Evolutionary conservation across 2,113 vertebrate genomes (phyloP).

Genomic region (Corythornis madagascariensis): DNA sequence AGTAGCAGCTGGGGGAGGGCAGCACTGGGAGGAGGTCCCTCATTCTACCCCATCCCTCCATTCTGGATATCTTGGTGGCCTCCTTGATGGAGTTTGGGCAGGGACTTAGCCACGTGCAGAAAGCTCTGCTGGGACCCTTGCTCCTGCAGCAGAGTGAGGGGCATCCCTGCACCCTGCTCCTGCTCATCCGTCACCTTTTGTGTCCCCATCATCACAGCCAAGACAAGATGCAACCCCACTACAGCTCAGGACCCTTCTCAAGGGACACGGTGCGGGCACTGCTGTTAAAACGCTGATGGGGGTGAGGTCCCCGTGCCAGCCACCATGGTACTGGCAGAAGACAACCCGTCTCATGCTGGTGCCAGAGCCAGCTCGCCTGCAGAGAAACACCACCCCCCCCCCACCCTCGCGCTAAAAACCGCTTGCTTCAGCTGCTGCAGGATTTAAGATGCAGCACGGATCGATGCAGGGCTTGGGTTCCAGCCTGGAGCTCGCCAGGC

Average conservation of each 20-base stretch:
- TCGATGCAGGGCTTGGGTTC: conserved; percentile 53
- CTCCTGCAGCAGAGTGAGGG: neutral
- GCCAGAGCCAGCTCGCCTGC: neutral
- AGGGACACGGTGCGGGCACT: accelerated
- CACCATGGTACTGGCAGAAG: neutral
- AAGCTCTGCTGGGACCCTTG: neutral
- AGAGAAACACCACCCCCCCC: neutral
- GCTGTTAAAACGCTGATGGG: neutral
- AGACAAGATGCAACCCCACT: accelerated
- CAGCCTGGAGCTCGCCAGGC: conserved; percentile 43
- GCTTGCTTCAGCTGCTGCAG: conserved; percentile 65
- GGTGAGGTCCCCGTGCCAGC: neutral
- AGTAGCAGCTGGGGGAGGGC: conserved; percentile 37
- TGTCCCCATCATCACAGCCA: accelerated
- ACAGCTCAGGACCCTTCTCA: neutral
- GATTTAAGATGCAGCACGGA: conserved; percentile 48
- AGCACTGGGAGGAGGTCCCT: neutral
- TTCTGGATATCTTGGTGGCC: neutral
- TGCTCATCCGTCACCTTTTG: neutral
- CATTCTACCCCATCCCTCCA: neutral
- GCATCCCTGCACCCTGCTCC: neutral
- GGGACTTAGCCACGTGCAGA: accelerated
- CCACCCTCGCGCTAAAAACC: neutral
- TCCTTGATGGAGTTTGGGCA: neutral
- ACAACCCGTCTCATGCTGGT: neutral